Evolutionary conservation across 1,140 invertebrate genomes (phyloP).

Genomic region (Phortica variegata): DNA sequence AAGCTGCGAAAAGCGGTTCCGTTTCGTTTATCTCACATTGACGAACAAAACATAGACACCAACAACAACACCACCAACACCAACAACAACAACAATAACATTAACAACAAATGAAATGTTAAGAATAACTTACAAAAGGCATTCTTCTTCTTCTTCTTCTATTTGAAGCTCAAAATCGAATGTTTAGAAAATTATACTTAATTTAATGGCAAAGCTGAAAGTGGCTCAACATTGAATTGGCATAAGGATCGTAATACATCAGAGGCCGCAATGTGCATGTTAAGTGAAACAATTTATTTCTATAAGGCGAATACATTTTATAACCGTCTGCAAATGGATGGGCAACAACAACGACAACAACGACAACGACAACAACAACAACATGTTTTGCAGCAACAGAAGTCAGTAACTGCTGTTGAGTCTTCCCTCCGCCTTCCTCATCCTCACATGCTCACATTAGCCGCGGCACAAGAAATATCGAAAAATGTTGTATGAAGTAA

Average conservation of each 20-base stretch:
- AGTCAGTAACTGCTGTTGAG: too few species aligned
- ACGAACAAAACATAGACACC: too few species aligned
- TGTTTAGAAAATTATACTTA: slow-evolving; percentile 54
- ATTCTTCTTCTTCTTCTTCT: background rate
- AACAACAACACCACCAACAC: slow-evolving; percentile 29
- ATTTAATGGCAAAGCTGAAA: too few species aligned
- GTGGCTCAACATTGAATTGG: too few species aligned
- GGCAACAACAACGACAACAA: slow-evolving; percentile 9
- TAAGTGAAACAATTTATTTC: slow-evolving; percentile 32
- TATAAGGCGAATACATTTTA: slow-evolving; percentile 55
- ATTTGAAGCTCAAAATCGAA: slow-evolving; percentile 46
- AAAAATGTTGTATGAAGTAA: slow-evolving; percentile 54
- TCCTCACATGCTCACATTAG: too few species aligned
- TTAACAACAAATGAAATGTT: background rate
- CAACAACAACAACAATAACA: background rate
- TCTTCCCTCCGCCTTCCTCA: too few species aligned
- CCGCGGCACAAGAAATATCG: slow-evolving; percentile 9
- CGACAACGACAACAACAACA: background rate
- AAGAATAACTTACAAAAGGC: slow-evolving; percentile 12
- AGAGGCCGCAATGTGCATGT: too few species aligned
- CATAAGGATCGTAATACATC: too few species aligned
- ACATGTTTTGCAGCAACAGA: too few species aligned
- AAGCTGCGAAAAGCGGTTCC: slow-evolving; percentile 46
- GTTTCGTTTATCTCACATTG: slow-evolving; percentile 51
- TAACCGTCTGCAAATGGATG: slow-evolving; percentile 44